These are phyloP conservation scores for Florisuga fusca DNA, from an alignment of 2,797 vertebrate species.

Conservation along the genomic window DNA sequence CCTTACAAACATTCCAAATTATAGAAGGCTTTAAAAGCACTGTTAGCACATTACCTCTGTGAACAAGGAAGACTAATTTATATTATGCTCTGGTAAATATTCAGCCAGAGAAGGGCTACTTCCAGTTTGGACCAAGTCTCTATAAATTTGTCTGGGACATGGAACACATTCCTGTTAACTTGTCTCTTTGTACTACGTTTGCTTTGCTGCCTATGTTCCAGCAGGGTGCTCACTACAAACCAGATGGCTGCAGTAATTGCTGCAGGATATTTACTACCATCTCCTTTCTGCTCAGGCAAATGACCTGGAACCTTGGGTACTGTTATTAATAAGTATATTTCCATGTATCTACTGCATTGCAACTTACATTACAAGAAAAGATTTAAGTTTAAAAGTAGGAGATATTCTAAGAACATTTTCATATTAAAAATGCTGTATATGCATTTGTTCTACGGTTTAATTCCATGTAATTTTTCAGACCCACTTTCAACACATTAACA, in stretches of 20 bases:
- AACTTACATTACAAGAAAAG: background rate
- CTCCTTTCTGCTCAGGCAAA: background rate
- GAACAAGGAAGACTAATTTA: background rate
- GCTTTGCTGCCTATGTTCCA: background rate
- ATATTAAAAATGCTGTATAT: background rate
- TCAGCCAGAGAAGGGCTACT: background rate
- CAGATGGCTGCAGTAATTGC: background rate
- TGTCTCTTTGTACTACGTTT: background rate
- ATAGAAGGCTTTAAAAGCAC: background rate
- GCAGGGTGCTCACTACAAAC: background rate
- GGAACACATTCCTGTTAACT: background rate
- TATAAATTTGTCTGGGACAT: background rate
- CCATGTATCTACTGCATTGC: background rate
- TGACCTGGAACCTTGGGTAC: background rate
- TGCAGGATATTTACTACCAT: background rate
- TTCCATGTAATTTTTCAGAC: background rate
- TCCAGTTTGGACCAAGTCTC: background rate
- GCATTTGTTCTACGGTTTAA: background rate
- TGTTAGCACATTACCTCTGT: background rate
- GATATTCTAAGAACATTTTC: background rate
- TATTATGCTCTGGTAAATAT: background rate
- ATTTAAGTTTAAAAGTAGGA: background rate
- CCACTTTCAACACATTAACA: background rate
- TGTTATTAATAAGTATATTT: background rate
- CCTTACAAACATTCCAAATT: background rate